Conservation (phyloP, 2,113 vertebrate species). For the Dinomys branickii region DNA sequence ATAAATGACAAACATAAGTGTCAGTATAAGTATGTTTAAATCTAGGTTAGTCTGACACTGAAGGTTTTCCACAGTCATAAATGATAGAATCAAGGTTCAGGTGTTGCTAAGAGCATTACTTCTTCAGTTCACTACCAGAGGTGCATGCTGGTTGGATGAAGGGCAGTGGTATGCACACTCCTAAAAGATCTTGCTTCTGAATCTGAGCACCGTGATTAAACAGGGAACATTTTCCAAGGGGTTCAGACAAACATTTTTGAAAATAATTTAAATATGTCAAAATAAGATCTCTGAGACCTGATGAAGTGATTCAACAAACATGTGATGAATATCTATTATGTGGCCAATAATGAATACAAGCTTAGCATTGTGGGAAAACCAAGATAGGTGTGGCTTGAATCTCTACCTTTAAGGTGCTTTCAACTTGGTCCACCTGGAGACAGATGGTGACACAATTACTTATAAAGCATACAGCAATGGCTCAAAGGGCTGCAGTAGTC, state of each 20-base stretch:
- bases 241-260: not conserved
- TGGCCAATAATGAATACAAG: not conserved
- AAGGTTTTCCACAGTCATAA: not conserved
- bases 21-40: not conserved
- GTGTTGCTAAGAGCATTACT: not conserved
- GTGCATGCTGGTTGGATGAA: not conserved
- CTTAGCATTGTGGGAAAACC: not conserved
- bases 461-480: not conserved
- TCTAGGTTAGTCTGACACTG: not conserved
- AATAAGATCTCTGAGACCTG: not conserved
- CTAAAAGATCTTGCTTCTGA: not conserved
- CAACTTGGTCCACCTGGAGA: not conserved
- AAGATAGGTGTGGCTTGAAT: not conserved
- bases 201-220: not conserved
- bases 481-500: not conserved
- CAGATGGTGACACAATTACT: not conserved
- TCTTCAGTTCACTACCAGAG: not conserved
- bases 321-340: not conserved
- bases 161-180: fast-evolving
- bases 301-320: slow-evolving; percentile 11
- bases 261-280: slow-evolving; percentile 30
- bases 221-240: not conserved
- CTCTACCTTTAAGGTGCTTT: not conserved
- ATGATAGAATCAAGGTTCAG: not conserved
- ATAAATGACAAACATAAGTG: not conserved